Conservation (phyloP, 2,888 invertebrate species). For the Drosophila subquinaria region DNA sequence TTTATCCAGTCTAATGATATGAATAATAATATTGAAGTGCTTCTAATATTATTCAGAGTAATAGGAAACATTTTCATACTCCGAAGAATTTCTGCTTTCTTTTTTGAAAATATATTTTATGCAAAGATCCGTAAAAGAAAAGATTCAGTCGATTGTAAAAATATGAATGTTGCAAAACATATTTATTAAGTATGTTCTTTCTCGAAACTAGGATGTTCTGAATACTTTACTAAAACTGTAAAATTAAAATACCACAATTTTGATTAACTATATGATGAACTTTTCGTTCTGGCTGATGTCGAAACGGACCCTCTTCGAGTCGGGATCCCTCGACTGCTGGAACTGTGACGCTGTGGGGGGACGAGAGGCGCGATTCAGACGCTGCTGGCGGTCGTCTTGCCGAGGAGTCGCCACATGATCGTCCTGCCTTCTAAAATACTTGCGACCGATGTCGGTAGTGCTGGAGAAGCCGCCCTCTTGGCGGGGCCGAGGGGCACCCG, state of each 20-base stretch:
- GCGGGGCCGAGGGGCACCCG: conserved; percentile 20
- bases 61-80: no score
- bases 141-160: not conserved
- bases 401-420: not conserved
- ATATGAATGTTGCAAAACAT: not conserved
- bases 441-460: not conserved
- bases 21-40: no score
- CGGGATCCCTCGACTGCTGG: not conserved
- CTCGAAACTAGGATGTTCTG: conserved; percentile 8
- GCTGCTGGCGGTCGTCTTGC: conserved; percentile 27
- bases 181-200: conserved; percentile 6
- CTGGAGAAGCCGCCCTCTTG: conserved; percentile 34
- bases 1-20: no score
- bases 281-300: conserved; percentile 9
- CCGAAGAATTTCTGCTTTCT: no score
- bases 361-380: conserved; percentile 45
- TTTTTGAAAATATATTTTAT: not conserved
- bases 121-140: not conserved
- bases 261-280: conserved; percentile 17
- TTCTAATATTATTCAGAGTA: no score
- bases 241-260: conserved; percentile 37
- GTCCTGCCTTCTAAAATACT: not conserved
- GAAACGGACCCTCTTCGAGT: conserved; percentile 24
- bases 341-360: conserved; percentile 42
- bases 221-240: conserved; percentile 24